Evolutionary conservation across 2,113 vertebrate genomes (phyloP).

Genomic region (Herpetotheres cachinnans): DNA sequence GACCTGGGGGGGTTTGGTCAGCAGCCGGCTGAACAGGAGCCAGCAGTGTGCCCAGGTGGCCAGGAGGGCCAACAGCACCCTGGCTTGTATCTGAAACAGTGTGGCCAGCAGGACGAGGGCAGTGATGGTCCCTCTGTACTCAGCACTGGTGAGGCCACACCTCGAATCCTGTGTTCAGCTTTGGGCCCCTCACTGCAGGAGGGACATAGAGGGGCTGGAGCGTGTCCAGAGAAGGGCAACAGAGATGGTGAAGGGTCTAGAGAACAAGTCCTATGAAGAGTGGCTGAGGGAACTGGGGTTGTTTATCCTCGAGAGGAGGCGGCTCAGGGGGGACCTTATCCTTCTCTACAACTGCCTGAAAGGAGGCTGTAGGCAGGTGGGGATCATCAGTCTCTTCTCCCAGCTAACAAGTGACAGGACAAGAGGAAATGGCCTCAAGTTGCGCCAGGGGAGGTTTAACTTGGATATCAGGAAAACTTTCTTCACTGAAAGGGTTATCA

Average conservation of each 20-base stretch:
- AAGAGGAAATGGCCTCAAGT: too few relatives aligned
- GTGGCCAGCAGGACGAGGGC: not conserved
- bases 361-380: too few relatives aligned
- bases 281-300: not conserved
- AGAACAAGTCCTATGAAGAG: not conserved
- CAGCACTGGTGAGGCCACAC: not conserved
- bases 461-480: too few relatives aligned
- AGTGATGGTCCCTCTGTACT: not conserved
- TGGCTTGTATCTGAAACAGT: not conserved
- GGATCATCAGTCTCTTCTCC: too few relatives aligned
- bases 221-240: too few relatives aligned
- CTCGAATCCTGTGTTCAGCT: not conserved
- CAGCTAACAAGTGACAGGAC: too few relatives aligned
- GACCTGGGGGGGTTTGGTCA: not conserved
- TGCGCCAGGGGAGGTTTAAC: too few relatives aligned
- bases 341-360: too few relatives aligned
- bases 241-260: not conserved
- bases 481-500: too few relatives aligned
- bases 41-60: not conserved
- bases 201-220: not conserved
- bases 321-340: not conserved
- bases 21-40: not conserved
- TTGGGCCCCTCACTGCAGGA: not conserved
- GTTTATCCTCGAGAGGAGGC: not conserved
- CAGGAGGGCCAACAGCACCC: not conserved